Percentiles rank a stretch among this genome's conserved stretches.
Conservation (phyloP, 1,140 invertebrate species). For the Bombyx mandarina region DNA sequence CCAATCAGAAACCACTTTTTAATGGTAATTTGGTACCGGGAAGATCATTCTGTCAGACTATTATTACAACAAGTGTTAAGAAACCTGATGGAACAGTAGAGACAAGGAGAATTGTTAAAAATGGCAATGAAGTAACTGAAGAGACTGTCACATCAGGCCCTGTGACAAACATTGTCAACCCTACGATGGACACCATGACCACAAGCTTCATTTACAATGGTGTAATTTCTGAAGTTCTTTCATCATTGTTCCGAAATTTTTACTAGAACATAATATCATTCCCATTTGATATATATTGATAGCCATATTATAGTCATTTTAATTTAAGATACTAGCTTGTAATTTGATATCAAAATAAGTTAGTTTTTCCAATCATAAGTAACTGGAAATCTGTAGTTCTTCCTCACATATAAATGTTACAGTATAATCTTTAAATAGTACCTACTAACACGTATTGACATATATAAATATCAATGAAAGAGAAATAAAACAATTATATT, state of each 20-base stretch:
- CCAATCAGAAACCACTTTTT: conserved; percentile 27
- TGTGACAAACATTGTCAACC: conserved; percentile 20
- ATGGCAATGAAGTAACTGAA: conserved; percentile 52
- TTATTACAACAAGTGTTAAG: conserved; percentile 56
- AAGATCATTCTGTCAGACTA: conserved; percentile 51
- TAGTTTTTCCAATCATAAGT: too few relatives aligned
- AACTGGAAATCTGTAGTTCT: too few relatives aligned
- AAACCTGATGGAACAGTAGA: conserved; percentile 56
- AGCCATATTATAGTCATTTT: not conserved
- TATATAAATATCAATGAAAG: too few relatives aligned
- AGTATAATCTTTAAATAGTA: too few relatives aligned
- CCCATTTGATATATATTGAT: not conserved
- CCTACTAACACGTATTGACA: too few relatives aligned
- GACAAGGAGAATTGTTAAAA: conserved; percentile 53
- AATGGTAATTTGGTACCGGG: conserved; percentile 37
- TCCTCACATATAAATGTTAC: too few relatives aligned
- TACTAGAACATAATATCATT: conserved; percentile 18
- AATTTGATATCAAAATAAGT: conserved; percentile 1
- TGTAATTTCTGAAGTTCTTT: conserved; percentile 34
- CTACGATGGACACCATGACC: conserved; percentile 15
- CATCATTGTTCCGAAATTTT: conserved; percentile 43
- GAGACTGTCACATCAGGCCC: conserved; percentile 45
- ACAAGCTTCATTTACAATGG: conserved; percentile 27
- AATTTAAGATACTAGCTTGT: conserved; percentile 7
- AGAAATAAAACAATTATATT: too few relatives aligned